Evolutionary conservation across 2,113 vertebrate species (phyloP).

Genomic region (Dissostichus mawsoni): DNA sequence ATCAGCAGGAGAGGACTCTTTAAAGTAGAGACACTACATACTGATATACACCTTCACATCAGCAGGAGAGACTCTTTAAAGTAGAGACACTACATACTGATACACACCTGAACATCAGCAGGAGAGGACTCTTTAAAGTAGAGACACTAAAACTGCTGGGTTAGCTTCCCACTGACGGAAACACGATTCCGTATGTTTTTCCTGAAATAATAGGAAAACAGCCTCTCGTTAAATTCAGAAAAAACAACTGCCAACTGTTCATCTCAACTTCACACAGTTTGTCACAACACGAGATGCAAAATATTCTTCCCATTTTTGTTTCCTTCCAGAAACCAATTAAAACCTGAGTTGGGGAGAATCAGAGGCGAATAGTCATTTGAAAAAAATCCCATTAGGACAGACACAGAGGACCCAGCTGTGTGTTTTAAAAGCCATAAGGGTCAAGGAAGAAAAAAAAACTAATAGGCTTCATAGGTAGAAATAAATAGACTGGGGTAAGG

Average conservation of each 20-base stretch:
- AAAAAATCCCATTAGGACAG: slow-evolving; percentile 70
- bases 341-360: slow-evolving; percentile 52
- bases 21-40: too few relatives aligned
- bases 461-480: slow-evolving; percentile 67
- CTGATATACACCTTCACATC: too few relatives aligned
- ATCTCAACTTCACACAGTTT: slow-evolving; percentile 43
- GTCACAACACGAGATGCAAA: slow-evolving; percentile 37
- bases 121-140: too few relatives aligned
- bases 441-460: slow-evolving; percentile 49
- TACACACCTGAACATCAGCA: too few relatives aligned
- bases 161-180: too few relatives aligned
- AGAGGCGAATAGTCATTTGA: slow-evolving; percentile 56
- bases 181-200: too few relatives aligned
- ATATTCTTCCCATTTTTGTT: slow-evolving; percentile 24
- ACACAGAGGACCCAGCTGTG: slow-evolving; percentile 60
- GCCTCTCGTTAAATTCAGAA: too few relatives aligned
- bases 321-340: slow-evolving; percentile 62
- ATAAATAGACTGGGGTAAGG: slow-evolving; percentile 67
- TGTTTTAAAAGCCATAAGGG: slow-evolving; percentile 57
- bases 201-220: too few relatives aligned
- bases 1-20: too few relatives aligned
- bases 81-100: too few relatives aligned
- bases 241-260: slow-evolving; percentile 49
- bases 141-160: too few relatives aligned
- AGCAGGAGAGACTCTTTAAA: too few relatives aligned